Base-by-base conservation (phyloP, 2,113 vertebrate species). In the Gallinago media region DNA sequence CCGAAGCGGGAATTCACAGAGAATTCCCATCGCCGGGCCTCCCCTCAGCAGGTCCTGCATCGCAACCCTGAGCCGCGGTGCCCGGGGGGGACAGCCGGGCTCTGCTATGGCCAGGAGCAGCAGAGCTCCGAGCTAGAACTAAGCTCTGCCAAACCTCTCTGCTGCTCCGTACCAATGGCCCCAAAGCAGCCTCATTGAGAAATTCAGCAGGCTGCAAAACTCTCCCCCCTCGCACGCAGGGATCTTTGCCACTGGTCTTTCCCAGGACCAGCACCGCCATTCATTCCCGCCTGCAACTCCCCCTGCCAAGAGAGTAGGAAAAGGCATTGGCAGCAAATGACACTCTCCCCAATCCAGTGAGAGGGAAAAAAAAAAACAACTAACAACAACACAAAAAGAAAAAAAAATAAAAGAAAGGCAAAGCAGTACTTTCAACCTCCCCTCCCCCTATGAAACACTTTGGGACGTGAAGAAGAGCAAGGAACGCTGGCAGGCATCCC, bases 21-120 rank as follows among this genome's bases (percentile, higher is more conserved):
- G 34, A 54, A 26, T n/a, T 85, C 18, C 49, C 54, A 18, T 10
- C 31, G 4, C 15, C 8, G 59, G 25, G 20, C 42, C 7, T 36
- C n/a, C 52, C 31, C 72, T 52, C 0, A 2, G 76, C 7, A 6
- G 22, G 56, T 70, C 77, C 80, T 32, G 68, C 59, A 7, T 4
- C 1, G 0, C 63, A 84, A 70, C 81, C 65, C 19, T 0, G 5
- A 46, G 14, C 36, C 3, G 0, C 3, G 0, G 0, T 9, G 32
- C 5, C 56, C 31, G 29, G 50, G 1, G 49, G n/a, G 7, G 4
- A 8, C 20, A 47, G 44, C 40, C 0, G 3, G 21, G 11, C 54
- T 27, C 29, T 10, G 44, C 34, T 1, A 2, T 3, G 62, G 36
- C 61, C 9, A 1, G 65, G 15, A 83, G 66, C 72, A 26, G 56